These are phyloP conservation scores for Globodera rostochiensis DNA, from an alignment of 1,140 invertebrate genomes.

Conservation along the genomic window DNA sequence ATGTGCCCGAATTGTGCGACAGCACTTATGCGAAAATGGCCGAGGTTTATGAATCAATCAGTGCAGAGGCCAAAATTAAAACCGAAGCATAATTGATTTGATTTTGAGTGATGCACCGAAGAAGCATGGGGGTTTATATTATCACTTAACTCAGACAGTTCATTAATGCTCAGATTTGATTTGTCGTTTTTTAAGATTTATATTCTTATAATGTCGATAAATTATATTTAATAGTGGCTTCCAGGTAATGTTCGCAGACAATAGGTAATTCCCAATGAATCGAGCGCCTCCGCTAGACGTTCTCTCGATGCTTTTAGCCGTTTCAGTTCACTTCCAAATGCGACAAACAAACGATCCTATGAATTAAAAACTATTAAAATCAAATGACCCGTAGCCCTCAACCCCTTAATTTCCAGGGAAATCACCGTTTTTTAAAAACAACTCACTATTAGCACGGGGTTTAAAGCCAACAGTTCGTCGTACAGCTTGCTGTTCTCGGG, in stretches of 20 bases:
- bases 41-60: slow-evolving; percentile 46
- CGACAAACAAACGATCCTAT: slow-evolving; percentile 18
- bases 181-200: too few species aligned
- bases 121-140: too few species aligned
- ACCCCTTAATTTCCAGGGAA: neutral
- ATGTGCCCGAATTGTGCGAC: slow-evolving; percentile 51
- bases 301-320: slow-evolving; percentile 16
- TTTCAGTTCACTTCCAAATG: slow-evolving; percentile 24
- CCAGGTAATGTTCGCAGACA: neutral
- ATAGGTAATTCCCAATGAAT: slow-evolving; percentile 26
- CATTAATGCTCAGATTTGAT: too few species aligned
- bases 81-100: neutral
- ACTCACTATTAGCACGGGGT: slow-evolving; percentile 17
- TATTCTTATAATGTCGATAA: too few species aligned
- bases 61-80: slow-evolving; percentile 40
- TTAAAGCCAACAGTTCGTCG: slow-evolving; percentile 20
- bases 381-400: neutral
- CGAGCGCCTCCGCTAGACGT: slow-evolving; percentile 16
- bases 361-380: slow-evolving; percentile 6
- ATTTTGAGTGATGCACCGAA: neutral
- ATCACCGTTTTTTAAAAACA: neutral
- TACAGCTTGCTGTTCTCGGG: slow-evolving; percentile 22
- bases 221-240: neutral
- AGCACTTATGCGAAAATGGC: slow-evolving; percentile 45
- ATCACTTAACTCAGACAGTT: too few species aligned